phyloP scores from a whole-genome alignment of 2,888 invertebrate genomes.

The Caenorhabditis japonica region DNA sequence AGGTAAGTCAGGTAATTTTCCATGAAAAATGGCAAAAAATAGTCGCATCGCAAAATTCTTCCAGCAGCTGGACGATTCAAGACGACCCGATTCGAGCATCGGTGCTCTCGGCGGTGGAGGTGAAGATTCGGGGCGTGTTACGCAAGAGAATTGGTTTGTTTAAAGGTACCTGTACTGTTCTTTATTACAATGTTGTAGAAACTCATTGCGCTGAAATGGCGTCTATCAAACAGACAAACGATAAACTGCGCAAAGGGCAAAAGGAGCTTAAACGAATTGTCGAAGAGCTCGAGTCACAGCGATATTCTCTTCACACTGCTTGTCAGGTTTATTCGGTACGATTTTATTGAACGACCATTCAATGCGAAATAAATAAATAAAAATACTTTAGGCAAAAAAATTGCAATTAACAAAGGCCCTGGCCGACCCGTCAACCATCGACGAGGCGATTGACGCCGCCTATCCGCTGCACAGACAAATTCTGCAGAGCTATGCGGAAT shows the following conservation, averaged over 20 bases:
- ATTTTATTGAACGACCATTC: too few relatives aligned
- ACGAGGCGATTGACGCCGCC: constrained; percentile 78
- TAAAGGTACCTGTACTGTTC: not conserved
- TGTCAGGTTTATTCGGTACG: constrained; percentile 57
- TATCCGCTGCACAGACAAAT: constrained; percentile 70
- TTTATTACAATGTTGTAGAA: too few relatives aligned
- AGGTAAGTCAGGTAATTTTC: constrained; percentile 28
- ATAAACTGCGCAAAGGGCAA: constrained; percentile 83
- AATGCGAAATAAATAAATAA: too few relatives aligned
- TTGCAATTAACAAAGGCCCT: constrained; percentile 88
- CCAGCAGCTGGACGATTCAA: constrained; percentile 85
- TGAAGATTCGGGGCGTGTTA: constrained; percentile 89
- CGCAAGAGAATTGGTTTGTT: constrained; percentile 89
- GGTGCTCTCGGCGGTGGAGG: constrained; percentile 92
- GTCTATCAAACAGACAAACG: constrained; percentile 88
- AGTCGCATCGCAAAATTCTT: constrained; percentile 21
- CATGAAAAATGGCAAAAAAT: constrained; percentile 44
- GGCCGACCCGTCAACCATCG: constrained; percentile 83
- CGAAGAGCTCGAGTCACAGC: constrained; percentile 70
- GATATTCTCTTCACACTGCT: constrained; percentile 59
- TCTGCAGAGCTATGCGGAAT: constrained; percentile 82
- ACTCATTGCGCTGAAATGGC: constrained; percentile 86
- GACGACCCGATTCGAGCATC: constrained; percentile 95
- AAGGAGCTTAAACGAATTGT: constrained; percentile 67
- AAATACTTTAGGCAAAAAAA: constrained; percentile 85